Base-by-base conservation (phyloP, 2,888 invertebrate genomes). In the Drosophila algonquin region DNA sequence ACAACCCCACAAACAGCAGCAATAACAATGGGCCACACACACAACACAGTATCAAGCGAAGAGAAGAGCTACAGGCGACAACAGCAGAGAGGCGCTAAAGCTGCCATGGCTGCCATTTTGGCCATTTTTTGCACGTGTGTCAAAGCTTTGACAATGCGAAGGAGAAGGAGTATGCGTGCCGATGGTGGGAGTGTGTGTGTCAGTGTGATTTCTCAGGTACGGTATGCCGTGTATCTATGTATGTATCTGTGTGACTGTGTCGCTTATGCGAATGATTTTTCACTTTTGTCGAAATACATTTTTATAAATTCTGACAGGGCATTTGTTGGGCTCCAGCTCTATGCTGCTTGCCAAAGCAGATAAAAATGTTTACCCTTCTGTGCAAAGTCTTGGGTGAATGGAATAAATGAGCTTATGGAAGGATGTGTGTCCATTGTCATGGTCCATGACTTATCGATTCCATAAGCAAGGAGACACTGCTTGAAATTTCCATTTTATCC, bases 231-330 rank as follows among this genome's bases (percentile, higher is more conserved):
- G 18, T 18, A 40, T 58, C 21, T 21, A 2, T 6, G 27, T 46
- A 40, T 21, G 27, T 46, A 40, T 21, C 71, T 51, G 54, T 64
- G 75, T 35, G 62, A 60, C 63, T 74, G 63, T 70, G 76, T 64
- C 70, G 71, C 56, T 87, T 84, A 78, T 84, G 87, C 81, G 81
- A 64, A 81, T 88, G 90, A 83, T 87, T 88, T 89, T 87, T 89
- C 83, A 87, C 81, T 88, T 81, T 75, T 63, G 65, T 50, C 60
- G 69, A 61, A 69, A 81, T 73, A 79, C 79, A 80, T 80, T 81
- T 82, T 80, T 69, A 80, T 81, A 77, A 78, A 75, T 77, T 78
- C 78, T 81, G 78, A 81, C 78, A 76, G 72, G 70, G 76, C 74
- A 81, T 75, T 77, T 85, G 73, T 76, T 75, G 56, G 69, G 58